Evolutionary conservation across 2,797 vertebrate genomes (phyloP).

Genomic region (Thripadectes ignobilis): DNA sequence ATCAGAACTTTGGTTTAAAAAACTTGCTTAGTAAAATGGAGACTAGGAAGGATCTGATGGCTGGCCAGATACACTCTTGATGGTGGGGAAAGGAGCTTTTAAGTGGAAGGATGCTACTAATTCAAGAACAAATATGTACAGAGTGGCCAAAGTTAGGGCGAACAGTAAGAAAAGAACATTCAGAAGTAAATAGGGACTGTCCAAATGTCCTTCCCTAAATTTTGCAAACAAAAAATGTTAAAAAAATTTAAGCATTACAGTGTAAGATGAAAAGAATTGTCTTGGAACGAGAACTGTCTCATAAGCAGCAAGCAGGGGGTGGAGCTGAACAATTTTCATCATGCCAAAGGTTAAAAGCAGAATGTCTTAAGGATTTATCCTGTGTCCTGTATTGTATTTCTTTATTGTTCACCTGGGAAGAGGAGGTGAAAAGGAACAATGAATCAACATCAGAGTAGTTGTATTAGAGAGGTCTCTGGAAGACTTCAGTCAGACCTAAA

Average conservation of each 20-base stretch:
- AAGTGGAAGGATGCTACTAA: not conserved
- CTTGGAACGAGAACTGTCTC: not conserved
- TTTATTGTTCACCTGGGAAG: not conserved
- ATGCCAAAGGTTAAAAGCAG: not conserved
- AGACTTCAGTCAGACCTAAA: not conserved
- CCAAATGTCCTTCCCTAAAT: not conserved
- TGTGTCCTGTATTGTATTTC: not conserved
- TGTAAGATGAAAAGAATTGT: not conserved
- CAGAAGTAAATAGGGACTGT: not conserved
- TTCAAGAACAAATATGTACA: not conserved
- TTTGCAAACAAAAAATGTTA: not conserved
- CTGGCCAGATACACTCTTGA: not conserved
- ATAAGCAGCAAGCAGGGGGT: not conserved
- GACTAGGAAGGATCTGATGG: not conserved
- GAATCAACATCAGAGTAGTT: not conserved
- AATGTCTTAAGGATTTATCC: not conserved
- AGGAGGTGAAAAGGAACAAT: not conserved
- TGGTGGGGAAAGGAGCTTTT: not conserved
- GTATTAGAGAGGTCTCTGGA: not conserved
- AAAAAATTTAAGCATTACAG: not conserved
- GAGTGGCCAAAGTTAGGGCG: not conserved
- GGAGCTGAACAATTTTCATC: not conserved
- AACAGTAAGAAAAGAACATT: not conserved
- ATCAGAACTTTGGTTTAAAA: not conserved
- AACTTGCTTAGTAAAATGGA: not conserved